A percentile compares a stretch with the other conserved stretches of the same genome.
These are phyloP conservation scores for Adrianichthys oophorus DNA, from an alignment of 2,797 vertebrate genomes.

Conservation along the genomic window DNA sequence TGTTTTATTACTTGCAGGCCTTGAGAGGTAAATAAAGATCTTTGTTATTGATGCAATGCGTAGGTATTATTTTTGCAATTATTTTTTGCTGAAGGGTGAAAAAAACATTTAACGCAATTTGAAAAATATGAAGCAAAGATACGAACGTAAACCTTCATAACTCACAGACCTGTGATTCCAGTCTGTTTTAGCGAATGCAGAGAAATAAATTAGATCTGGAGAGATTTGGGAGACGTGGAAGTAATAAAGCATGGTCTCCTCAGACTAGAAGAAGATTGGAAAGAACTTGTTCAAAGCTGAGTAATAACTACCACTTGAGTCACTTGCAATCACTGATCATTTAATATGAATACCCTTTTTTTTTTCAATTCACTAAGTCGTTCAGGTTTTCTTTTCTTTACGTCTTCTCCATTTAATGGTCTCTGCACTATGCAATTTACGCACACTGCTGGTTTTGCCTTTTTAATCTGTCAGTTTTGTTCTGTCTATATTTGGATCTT, in stretches of 20 bases:
- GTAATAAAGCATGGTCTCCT: slow-evolving; percentile 51
- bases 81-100: slow-evolving; percentile 9
- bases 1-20: not conserved
- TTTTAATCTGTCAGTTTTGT: slow-evolving; percentile 26
- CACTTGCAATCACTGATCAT: slow-evolving; percentile 65
- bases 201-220: slow-evolving; percentile 38
- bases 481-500: slow-evolving; percentile 34
- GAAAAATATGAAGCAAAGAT: slow-evolving; percentile 57
- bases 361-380: slow-evolving; percentile 36
- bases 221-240: slow-evolving; percentile 36
- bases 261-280: slow-evolving; percentile 48
- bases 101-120: slow-evolving; percentile 52
- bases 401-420: slow-evolving; percentile 31
- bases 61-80: slow-evolving; percentile 33
- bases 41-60: slow-evolving; percentile 49
- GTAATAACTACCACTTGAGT: slow-evolving; percentile 59
- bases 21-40: slow-evolving; percentile 45
- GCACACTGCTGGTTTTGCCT: slow-evolving; percentile 18
- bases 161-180: slow-evolving; percentile 37
- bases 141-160: slow-evolving; percentile 61
- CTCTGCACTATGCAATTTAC: slow-evolving; percentile 39
- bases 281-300: slow-evolving; percentile 47
- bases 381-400: slow-evolving; percentile 41
- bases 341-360: slow-evolving; percentile 63
- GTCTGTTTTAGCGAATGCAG: slow-evolving; percentile 42